Evolutionary conservation across 2,888 invertebrate species (phyloP).

Genomic region (Cephus nigrinus): DNA sequence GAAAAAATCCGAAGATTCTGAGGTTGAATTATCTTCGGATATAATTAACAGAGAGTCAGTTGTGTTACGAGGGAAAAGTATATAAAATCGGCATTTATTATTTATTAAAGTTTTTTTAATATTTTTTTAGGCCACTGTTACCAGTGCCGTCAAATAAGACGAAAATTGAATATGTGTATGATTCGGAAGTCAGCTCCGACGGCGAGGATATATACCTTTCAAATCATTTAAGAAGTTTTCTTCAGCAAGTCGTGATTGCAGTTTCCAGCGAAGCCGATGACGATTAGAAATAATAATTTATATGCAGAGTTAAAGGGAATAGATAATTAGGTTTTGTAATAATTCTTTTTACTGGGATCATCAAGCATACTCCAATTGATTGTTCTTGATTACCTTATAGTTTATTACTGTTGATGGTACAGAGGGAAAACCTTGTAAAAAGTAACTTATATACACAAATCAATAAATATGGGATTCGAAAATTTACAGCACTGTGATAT

Average conservation of each 20-base stretch:
- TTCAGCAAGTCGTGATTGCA: slow-evolving; percentile 17
- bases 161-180: slow-evolving; percentile 29
- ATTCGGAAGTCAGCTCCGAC: slow-evolving; percentile 37
- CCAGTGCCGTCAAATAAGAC: slow-evolving; percentile 18
- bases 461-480: slow-evolving; percentile 7
- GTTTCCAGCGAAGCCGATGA: slow-evolving; percentile 5
- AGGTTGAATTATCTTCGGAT: neutral
- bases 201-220: slow-evolving; percentile 29
- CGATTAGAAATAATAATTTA: neutral
- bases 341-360: slow-evolving; percentile 13
- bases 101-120: neutral
- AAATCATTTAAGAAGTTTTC: slow-evolving; percentile 20
- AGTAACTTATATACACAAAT: slow-evolving; percentile 7
- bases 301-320: neutral
- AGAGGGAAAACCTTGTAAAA: neutral
- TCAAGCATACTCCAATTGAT: slow-evolving; percentile 19
- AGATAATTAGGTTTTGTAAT: neutral
- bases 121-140: neutral
- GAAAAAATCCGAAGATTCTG: neutral
- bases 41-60: neutral
- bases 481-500: slow-evolving; percentile 13
- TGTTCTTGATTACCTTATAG: slow-evolving; percentile 11
- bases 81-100: neutral
- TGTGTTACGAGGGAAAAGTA: neutral
- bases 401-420: slow-evolving; percentile 14